Conservation (phyloP, 53 echinoderm and acorn worm species). For the Crossaster papposus region DNA sequence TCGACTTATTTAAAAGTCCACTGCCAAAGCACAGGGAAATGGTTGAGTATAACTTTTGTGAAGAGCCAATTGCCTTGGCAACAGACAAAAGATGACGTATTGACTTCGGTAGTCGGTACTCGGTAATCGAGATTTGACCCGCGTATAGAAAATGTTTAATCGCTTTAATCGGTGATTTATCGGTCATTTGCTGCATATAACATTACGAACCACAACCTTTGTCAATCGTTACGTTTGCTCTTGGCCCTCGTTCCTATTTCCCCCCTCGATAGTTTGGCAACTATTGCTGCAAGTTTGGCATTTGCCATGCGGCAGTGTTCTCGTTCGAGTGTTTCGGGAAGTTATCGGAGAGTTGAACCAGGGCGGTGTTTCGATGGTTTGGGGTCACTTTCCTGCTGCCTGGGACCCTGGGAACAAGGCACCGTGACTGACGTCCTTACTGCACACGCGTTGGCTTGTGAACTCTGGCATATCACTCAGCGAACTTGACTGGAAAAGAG, state of each 20-base stretch:
- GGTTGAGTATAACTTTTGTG: no score
- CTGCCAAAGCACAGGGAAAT: no score
- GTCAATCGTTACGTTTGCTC: neutral
- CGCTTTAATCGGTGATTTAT: neutral
- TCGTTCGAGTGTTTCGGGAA: neutral
- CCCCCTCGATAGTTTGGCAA: neutral
- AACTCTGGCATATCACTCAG: constrained; percentile 8
- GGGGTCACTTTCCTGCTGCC: neutral
- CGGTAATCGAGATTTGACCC: no score
- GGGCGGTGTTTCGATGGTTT: neutral
- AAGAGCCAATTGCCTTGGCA: no score
- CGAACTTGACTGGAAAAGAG: no score
- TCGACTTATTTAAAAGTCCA: no score
- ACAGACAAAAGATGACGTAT: no score
- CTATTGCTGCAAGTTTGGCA: neutral
- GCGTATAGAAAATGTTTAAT: neutral
- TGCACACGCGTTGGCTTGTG: neutral
- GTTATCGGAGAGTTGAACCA: neutral
- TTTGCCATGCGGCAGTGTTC: neutral
- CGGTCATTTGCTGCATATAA: neutral
- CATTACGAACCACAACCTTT: neutral
- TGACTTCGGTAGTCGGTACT: no score
- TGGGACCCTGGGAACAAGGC: constrained; percentile 14
- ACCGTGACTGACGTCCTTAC: constrained; percentile 6
- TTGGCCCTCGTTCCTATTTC: neutral